Conservation (phyloP, 2,113 vertebrate genomes). For the Motacilla alba region DNA sequence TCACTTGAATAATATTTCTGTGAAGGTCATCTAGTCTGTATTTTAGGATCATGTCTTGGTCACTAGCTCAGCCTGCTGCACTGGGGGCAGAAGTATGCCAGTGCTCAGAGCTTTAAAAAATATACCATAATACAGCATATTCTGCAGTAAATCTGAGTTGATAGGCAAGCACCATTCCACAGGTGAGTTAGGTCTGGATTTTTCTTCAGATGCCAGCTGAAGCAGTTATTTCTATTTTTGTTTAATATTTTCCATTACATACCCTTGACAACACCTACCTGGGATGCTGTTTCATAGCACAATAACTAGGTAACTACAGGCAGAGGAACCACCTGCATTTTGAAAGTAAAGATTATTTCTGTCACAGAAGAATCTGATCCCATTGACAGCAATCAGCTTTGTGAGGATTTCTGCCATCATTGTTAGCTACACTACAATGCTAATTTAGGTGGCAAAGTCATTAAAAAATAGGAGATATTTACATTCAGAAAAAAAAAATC, state of each 20-base stretch:
- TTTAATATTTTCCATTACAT: background rate
- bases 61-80: background rate
- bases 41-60: background rate
- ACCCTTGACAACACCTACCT: background rate
- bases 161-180: background rate
- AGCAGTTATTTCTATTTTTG: background rate
- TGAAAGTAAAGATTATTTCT: background rate
- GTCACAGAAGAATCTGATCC: background rate
- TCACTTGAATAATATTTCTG: background rate
- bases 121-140: background rate
- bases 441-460: background rate
- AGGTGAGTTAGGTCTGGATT: background rate
- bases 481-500: background rate
- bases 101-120: background rate
- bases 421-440: background rate
- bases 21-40: background rate
- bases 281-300: background rate
- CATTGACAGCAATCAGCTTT: background rate
- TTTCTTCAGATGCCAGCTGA: background rate
- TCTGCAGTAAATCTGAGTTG: background rate
- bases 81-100: rapidly evolving
- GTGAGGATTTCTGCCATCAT: background rate
- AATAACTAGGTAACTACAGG: background rate
- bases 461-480: background rate
- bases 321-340: background rate